Evolutionary conservation across 2,797 vertebrate species (phyloP).

Genomic region (Lerista edwardsae): DNA sequence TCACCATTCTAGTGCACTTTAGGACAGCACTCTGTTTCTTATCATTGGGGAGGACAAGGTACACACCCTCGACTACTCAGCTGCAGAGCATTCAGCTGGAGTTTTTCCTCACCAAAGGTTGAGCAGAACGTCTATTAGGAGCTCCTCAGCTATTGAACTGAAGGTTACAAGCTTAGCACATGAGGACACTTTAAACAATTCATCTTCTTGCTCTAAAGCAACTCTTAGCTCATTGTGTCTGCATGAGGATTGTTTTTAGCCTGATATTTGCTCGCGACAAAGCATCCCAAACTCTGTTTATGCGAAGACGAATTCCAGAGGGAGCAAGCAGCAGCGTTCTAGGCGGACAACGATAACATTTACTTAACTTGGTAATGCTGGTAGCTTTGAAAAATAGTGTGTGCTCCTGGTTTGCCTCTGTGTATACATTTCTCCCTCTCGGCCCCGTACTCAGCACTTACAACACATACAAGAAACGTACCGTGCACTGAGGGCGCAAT

Average conservation of each 20-base stretch:
- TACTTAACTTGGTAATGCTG: constrained; percentile 88
- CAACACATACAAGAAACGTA: constrained; percentile 67
- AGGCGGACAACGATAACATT: constrained; percentile 75
- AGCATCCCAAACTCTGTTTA: constrained; percentile 66
- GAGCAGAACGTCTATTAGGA: not conserved
- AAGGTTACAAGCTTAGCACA: not conserved
- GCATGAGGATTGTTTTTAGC: constrained; percentile 65
- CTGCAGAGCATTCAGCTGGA: not conserved
- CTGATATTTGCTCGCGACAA: constrained; percentile 58
- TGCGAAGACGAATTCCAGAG: constrained; percentile 63
- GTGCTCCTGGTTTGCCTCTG: constrained; percentile 77
- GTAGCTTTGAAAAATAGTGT: constrained; percentile 72
- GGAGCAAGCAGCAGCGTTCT: constrained; percentile 66
- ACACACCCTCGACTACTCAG: not conserved
- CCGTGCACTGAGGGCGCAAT: constrained; percentile 86
- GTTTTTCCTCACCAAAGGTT: not conserved
- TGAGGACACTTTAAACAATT: not conserved
- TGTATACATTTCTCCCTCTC: constrained; percentile 70
- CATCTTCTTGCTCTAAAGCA: constrained; percentile 38
- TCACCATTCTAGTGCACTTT: no score
- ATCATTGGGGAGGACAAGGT: not conserved
- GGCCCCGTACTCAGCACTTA: constrained; percentile 43
- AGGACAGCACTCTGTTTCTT: no score
- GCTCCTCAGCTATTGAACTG: not conserved
- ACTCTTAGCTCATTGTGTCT: constrained; percentile 44